Evolutionary conservation across 2,797 vertebrate species (phyloP).

Genomic region (Glossophaga mutica): DNA sequence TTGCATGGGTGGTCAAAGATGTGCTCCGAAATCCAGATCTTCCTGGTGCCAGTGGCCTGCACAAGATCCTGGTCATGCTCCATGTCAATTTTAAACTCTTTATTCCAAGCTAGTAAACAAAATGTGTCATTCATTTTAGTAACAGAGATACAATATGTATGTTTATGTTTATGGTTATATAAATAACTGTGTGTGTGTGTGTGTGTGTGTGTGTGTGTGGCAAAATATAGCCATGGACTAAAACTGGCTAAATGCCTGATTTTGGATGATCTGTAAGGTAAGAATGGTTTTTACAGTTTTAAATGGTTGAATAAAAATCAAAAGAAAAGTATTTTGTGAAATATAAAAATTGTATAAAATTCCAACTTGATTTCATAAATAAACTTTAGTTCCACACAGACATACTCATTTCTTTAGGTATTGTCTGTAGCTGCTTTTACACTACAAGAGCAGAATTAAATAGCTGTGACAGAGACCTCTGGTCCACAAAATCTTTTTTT

Average conservation of each 20-base stretch:
- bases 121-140: not conserved
- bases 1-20: not conserved
- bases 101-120: not conserved
- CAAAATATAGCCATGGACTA: not conserved
- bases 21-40: not conserved
- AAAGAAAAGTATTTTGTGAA: conserved; percentile 8
- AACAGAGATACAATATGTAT: not conserved
- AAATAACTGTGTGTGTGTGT: not conserved
- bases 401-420: not conserved
- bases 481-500: not conserved
- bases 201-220: not conserved
- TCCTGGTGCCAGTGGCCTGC: not conserved
- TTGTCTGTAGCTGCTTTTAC: not conserved
- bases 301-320: not conserved
- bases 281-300: not conserved
- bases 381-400: not conserved
- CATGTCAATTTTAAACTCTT: not conserved
- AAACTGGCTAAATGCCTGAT: not conserved
- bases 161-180: not conserved
- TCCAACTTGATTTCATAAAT: not conserved
- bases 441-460: not conserved
- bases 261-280: not conserved
- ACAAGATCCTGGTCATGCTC: not conserved
- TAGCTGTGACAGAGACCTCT: not conserved
- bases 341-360: not conserved